These are phyloP conservation scores for Bombyx mori DNA, from an alignment of 1,140 invertebrate species.

Conservation along the genomic window DNA sequence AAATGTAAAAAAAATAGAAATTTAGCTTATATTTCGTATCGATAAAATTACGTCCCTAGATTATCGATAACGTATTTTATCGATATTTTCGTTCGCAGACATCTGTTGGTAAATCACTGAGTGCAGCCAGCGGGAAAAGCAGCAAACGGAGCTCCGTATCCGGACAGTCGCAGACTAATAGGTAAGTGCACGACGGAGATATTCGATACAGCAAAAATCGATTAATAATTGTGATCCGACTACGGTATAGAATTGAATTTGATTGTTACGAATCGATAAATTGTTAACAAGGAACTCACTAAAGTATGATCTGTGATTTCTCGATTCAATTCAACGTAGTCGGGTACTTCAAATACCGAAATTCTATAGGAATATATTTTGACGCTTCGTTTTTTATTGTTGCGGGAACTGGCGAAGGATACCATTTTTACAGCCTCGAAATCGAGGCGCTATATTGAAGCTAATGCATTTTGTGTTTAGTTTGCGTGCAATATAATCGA, in stretches of 20 bases:
- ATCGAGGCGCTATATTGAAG: slow-evolving; percentile 14
- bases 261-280: too few relatives aligned
- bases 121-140: slow-evolving; percentile 54
- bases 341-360: not conserved
- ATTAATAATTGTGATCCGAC: not conserved
- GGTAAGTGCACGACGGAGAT: slow-evolving; percentile 32
- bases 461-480: slow-evolving; percentile 42
- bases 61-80: too few relatives aligned
- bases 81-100: slow-evolving; percentile 31
- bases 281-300: not conserved
- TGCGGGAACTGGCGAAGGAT: slow-evolving; percentile 9
- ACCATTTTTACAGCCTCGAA: too few relatives aligned
- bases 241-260: not conserved
- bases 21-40: too few relatives aligned
- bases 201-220: slow-evolving; percentile 4
- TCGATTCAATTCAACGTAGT: slow-evolving; percentile 1
- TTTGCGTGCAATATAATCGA: slow-evolving; percentile 26
- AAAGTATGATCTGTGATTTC: not conserved
- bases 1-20: not conserved
- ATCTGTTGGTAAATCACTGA: slow-evolving; percentile 61
- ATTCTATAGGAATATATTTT: slow-evolving; percentile 50
- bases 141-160: slow-evolving; percentile 63
- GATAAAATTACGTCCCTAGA: too few relatives aligned
- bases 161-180: slow-evolving; percentile 56
- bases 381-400: slow-evolving; percentile 63